These are phyloP conservation scores for Laspeyria flexula DNA, from an alignment of 2,888 invertebrate species.

Conservation along the genomic window DNA sequence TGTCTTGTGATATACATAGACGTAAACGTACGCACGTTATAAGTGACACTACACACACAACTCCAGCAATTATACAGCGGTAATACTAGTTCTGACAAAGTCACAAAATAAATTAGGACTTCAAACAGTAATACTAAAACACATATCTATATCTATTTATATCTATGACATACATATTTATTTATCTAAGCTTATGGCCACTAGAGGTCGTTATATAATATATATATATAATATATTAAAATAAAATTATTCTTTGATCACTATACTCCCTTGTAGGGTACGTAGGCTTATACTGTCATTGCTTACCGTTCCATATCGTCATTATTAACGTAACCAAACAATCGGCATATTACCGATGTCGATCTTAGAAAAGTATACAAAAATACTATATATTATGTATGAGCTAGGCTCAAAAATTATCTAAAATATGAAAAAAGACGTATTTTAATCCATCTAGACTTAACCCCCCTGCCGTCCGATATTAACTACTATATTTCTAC, in stretches of 20 bases:
- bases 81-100: constrained; percentile 9
- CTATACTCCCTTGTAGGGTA: neutral
- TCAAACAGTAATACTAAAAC: constrained; percentile 16
- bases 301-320: constrained; percentile 1
- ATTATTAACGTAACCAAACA: constrained; percentile 6
- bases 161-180: constrained; percentile 2
- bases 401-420: constrained; percentile 30
- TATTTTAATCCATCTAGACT: constrained; percentile 1
- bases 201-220: constrained; percentile 32
- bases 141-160: constrained; percentile 8
- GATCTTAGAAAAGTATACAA: constrained; percentile 20
- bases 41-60: constrained; percentile 4
- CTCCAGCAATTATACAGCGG: neutral
- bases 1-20: too few species aligned
- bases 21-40: too few species aligned
- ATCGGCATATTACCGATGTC: neutral
- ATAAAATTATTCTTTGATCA: neutral
- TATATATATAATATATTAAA: neutral
- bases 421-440: constrained; percentile 17
- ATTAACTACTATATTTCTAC: constrained; percentile 17
- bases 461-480: neutral
- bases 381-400: constrained; percentile 20
- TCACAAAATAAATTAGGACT: constrained; percentile 35
- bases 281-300: neutral
- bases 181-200: constrained; percentile 12